Percentiles rank a stretch among this genome's conserved stretches.
These are phyloP conservation scores for Alouatta palliata DNA, from an alignment of 2,113 vertebrate species.

Conservation along the genomic window DNA sequence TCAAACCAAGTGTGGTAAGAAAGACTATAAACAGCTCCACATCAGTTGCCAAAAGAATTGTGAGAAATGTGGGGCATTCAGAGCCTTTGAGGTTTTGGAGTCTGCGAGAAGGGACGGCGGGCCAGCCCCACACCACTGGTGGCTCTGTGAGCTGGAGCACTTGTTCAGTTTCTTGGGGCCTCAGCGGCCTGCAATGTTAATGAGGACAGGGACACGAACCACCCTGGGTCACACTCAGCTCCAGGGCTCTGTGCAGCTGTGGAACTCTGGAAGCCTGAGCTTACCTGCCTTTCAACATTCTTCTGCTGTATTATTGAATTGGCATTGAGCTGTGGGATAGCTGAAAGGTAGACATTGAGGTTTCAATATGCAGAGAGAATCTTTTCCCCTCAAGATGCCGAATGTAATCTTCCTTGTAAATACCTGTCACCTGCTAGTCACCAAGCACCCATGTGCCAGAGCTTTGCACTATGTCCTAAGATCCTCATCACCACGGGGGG, in stretches of 20 bases:
- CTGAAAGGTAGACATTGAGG: background rate
- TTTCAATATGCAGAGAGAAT: background rate
- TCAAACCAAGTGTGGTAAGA: background rate
- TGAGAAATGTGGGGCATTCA: background rate
- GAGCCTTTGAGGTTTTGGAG: background rate
- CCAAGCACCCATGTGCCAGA: fast-evolving
- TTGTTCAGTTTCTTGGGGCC: fast-evolving
- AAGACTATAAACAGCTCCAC: background rate
- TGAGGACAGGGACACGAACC: fast-evolving
- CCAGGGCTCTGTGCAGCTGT: fast-evolving
- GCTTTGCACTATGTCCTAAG: too few relatives aligned
- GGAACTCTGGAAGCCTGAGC: too few relatives aligned
- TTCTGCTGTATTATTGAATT: background rate
- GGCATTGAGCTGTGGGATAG: background rate
- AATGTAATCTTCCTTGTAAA: background rate
- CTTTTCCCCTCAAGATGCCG: background rate
- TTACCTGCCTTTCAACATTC: background rate
- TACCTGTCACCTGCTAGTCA: too few relatives aligned
- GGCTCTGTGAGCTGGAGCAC: fast-evolving
- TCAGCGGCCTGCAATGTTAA: background rate
- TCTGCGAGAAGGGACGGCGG: background rate
- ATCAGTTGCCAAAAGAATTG: background rate
- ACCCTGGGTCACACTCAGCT: background rate
- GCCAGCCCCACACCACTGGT: fast-evolving
- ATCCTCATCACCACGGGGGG: background rate